Conservation (phyloP, 92 coral and sea anemone species). For the Epizoanthus illoricatus region DNA sequence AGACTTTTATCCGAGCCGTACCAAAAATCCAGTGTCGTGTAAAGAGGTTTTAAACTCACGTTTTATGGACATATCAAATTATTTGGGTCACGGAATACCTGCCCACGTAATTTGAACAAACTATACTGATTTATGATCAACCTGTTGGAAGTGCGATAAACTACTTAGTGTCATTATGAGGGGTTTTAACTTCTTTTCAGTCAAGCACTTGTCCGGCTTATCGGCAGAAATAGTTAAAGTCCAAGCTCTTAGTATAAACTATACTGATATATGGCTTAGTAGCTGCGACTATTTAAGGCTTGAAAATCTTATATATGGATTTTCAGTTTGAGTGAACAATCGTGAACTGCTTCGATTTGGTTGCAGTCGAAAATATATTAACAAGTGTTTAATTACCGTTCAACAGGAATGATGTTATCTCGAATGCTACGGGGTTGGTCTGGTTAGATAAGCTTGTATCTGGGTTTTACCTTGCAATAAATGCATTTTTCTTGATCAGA, state of each 20-base stretch:
- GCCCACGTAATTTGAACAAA: no score
- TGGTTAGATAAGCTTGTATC: constrained; percentile 25
- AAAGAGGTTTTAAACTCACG: no score
- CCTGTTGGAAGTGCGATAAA: constrained; percentile 23
- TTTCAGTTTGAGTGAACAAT: neutral
- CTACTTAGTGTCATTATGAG: constrained; percentile 22
- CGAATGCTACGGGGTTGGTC: constrained; percentile 7
- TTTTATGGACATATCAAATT: constrained; percentile 1
- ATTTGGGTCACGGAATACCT: no score
- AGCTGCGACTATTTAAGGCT: neutral
- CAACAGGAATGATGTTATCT: constrained; percentile 28
- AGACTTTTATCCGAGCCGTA: no score
- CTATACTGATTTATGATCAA: no score
- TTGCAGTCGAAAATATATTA: neutral
- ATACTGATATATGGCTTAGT: neutral
- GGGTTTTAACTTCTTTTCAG: constrained; percentile 32
- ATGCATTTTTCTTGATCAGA: no score
- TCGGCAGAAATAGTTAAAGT: constrained; percentile 19
- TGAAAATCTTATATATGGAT: neutral
- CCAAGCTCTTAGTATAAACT: constrained; percentile 1
- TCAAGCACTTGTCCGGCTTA: constrained; percentile 21
- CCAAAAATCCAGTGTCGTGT: no score
- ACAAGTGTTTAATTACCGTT: constrained; percentile 16
- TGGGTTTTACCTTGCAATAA: neutral
- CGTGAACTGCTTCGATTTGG: neutral